These are phyloP conservation scores for Remorina albescens DNA, from an alignment of 2,797 vertebrate genomes.

Conservation along the genomic window DNA sequence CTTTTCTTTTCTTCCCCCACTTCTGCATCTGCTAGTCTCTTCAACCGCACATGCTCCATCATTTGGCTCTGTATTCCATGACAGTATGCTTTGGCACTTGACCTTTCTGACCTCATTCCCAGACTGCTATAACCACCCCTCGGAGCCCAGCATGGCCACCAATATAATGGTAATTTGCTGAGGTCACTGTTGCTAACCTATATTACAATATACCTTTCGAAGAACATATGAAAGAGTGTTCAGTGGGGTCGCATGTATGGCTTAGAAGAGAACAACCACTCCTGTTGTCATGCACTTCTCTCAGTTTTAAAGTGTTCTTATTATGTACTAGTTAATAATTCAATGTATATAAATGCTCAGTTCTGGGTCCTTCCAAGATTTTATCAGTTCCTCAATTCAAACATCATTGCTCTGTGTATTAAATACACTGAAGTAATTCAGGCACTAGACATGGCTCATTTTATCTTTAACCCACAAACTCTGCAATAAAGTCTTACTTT, in stretches of 20 bases:
- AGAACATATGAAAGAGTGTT: conserved; percentile 44
- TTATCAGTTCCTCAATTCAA: neutral
- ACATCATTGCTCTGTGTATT: neutral
- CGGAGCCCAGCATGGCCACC: conserved; percentile 53
- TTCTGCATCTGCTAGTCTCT: conserved; percentile 73
- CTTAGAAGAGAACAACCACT: conserved; percentile 2
- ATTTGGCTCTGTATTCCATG: conserved; percentile 73
- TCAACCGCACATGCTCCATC: conserved; percentile 75
- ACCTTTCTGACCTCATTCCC: conserved; percentile 76
- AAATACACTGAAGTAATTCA: neutral
- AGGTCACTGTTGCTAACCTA: conserved; percentile 58
- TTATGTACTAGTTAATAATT: too few relatives aligned
- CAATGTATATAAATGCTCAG: neutral
- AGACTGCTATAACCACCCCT: conserved; percentile 65
- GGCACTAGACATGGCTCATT: neutral
- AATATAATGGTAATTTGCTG: conserved; percentile 73
- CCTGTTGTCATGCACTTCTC: too few relatives aligned
- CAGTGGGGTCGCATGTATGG: neutral
- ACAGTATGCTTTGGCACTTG: conserved; percentile 74
- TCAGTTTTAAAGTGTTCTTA: too few relatives aligned
- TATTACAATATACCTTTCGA: conserved; percentile 56
- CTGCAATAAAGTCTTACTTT: conserved; percentile 46
- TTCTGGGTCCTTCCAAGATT: neutral
- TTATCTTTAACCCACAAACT: conserved; percentile 15
- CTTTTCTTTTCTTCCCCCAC: neutral